phyloP scores from a whole-genome alignment of 2,888 invertebrate genomes.

The Iselma pallidipennis region DNA sequence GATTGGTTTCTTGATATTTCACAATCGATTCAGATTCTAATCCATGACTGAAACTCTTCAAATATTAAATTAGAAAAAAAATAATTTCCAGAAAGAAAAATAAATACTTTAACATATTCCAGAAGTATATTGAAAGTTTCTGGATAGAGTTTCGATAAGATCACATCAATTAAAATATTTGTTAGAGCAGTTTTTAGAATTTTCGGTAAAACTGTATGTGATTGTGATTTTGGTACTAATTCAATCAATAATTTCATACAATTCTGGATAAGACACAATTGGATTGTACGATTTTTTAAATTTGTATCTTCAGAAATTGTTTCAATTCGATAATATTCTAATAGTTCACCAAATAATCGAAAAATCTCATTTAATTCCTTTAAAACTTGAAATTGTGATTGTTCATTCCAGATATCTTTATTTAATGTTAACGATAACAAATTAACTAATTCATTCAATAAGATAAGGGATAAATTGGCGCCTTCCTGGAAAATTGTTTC shows the following conservation, averaged over 20 bases:
- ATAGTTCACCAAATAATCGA: constrained; percentile 62
- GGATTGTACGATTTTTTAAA: constrained; percentile 49
- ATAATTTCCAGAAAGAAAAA: constrained; percentile 8
- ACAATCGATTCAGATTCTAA: constrained; percentile 50
- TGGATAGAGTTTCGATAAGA: constrained; percentile 57
- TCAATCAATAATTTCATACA: constrained; percentile 51
- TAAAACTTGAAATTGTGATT: constrained; percentile 57
- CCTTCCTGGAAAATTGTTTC: constrained; percentile 60
- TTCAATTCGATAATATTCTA: constrained; percentile 58
- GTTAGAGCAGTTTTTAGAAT: constrained; percentile 55
- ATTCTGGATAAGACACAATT: constrained; percentile 56
- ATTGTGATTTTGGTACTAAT: constrained; percentile 54
- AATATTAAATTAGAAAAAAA: constrained; percentile 21
- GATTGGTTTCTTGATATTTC: constrained; percentile 55
- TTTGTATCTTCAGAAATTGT: constrained; percentile 44
- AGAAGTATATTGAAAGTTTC: constrained; percentile 53
- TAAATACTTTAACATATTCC: constrained; percentile 55
- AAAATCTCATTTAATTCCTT: constrained; percentile 62
- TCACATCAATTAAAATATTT: constrained; percentile 55
- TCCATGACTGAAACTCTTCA: constrained; percentile 53
- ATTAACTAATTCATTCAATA: constrained; percentile 59
- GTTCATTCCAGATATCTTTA: constrained; percentile 62
- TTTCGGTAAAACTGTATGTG: constrained; percentile 54
- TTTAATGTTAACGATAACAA: constrained; percentile 61
- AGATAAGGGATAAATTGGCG: constrained; percentile 55